Percentiles rank a stretch among this genome's conserved stretches.
These are phyloP conservation scores for Xenops minutus DNA, from an alignment of 2,797 vertebrate species.

Conservation along the genomic window DNA sequence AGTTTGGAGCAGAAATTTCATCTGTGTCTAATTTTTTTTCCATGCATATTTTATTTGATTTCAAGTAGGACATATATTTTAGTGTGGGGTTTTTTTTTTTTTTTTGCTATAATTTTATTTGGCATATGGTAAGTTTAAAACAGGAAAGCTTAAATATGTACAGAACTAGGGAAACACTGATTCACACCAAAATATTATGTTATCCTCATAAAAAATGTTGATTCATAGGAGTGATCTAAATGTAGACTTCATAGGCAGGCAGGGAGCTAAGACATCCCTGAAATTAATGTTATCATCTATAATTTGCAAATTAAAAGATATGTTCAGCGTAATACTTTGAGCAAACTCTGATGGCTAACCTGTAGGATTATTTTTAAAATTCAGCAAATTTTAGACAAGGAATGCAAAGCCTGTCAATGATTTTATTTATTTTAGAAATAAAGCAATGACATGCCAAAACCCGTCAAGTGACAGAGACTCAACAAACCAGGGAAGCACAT, in stretches of 20 bases:
- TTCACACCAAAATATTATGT: background rate
- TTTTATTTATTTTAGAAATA: background rate
- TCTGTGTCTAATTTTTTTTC: background rate
- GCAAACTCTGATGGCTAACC: background rate
- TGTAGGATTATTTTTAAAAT: background rate
- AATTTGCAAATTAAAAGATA: background rate
- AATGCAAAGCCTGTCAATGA: rapidly evolving
- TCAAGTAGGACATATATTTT: background rate
- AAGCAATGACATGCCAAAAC: background rate
- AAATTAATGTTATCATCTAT: background rate
- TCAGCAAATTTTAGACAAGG: background rate
- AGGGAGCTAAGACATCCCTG: background rate
- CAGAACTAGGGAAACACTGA: background rate
- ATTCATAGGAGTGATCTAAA: background rate
- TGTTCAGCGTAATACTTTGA: background rate
- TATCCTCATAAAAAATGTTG: background rate
- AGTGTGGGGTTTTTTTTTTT: background rate
- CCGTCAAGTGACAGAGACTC: background rate
- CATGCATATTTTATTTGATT: background rate
- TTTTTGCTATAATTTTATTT: background rate
- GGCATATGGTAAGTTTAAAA: background rate
- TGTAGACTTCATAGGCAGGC: background rate
- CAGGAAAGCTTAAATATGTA: background rate
- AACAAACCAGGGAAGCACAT: background rate
- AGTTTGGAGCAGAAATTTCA: background rate